These are phyloP conservation scores for Eurois occulta DNA, from an alignment of 2,888 invertebrate genomes.

Conservation along the genomic window DNA sequence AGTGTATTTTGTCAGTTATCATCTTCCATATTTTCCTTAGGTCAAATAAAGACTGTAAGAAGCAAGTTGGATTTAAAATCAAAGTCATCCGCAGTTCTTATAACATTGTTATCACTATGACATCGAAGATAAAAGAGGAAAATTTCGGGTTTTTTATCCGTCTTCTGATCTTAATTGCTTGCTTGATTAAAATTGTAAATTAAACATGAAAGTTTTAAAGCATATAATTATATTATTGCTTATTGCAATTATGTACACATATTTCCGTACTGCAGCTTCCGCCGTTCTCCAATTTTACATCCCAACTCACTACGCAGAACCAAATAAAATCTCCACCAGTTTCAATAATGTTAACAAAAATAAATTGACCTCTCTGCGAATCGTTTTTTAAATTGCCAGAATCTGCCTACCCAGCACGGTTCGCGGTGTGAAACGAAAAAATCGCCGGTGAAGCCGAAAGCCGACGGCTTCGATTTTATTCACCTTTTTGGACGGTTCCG, in stretches of 20 bases:
- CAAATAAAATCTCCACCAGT: slow-evolving; percentile 64
- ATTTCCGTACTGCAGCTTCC: not conserved
- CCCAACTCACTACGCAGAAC: slow-evolving; percentile 48
- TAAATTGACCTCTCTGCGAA: slow-evolving; percentile 72
- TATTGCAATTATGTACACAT: no score
- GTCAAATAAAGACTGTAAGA: no score
- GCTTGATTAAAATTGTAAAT: not conserved
- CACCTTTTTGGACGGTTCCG: slow-evolving; percentile 63
- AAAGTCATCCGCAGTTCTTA: not conserved
- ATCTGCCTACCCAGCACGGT: slow-evolving; percentile 74
- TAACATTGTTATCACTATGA: not conserved
- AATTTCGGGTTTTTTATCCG: not conserved
- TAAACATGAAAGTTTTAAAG: not conserved
- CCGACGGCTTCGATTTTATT: slow-evolving; percentile 74
- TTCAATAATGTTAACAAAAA: slow-evolving; percentile 69
- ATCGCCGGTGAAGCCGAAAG: slow-evolving; percentile 76
- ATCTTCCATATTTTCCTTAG: not conserved
- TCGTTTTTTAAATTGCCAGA: slow-evolving; percentile 76
- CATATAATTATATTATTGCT: not conserved
- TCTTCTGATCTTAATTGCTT: not conserved
- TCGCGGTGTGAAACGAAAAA: slow-evolving; percentile 70
- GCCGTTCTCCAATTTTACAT: slow-evolving; percentile 22
- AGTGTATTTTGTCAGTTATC: not conserved
- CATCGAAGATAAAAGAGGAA: not conserved
- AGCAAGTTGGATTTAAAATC: not conserved